phyloP scores from a whole-genome alignment of 1,140 invertebrate species.

The Contarinia nasturtii region DNA sequence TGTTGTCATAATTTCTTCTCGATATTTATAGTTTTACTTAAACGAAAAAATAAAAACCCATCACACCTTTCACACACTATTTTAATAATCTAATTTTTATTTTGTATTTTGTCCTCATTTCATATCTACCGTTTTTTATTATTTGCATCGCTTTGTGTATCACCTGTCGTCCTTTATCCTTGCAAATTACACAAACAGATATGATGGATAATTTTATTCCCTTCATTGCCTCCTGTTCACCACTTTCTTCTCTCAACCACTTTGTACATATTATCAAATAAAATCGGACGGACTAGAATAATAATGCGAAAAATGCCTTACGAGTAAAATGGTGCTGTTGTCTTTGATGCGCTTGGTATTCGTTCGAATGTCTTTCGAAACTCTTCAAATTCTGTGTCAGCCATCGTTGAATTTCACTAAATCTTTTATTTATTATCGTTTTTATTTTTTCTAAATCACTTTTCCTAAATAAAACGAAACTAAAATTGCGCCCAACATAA shows the following conservation, averaged over 20 bases:
- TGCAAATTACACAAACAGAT: no score
- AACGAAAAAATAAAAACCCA: conserved; percentile 23
- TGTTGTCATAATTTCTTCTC: no score
- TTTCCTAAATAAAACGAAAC: no score
- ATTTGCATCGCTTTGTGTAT: background rate
- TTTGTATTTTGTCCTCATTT: background rate
- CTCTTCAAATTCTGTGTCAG: conserved; percentile 81
- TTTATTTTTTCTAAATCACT: no score
- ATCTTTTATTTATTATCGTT: no score
- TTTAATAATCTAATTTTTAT: background rate
- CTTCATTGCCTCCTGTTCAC: no score
- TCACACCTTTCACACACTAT: background rate
- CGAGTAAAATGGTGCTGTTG: conserved; percentile 51
- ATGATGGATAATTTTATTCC: no score
- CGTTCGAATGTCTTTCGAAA: conserved; percentile 70
- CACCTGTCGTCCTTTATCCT: no score
- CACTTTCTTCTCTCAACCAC: background rate
- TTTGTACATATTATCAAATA: no score
- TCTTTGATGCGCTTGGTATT: conserved; percentile 50
- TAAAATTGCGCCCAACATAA: no score
- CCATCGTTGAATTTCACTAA: conserved; percentile 40
- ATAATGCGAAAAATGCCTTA: conserved; percentile 26
- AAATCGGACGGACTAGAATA: background rate
- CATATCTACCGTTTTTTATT: background rate
- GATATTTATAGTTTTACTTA: conserved; percentile 15